phyloP scores from a whole-genome alignment of 2,888 invertebrate species.

The Serripes groenlandicus region DNA sequence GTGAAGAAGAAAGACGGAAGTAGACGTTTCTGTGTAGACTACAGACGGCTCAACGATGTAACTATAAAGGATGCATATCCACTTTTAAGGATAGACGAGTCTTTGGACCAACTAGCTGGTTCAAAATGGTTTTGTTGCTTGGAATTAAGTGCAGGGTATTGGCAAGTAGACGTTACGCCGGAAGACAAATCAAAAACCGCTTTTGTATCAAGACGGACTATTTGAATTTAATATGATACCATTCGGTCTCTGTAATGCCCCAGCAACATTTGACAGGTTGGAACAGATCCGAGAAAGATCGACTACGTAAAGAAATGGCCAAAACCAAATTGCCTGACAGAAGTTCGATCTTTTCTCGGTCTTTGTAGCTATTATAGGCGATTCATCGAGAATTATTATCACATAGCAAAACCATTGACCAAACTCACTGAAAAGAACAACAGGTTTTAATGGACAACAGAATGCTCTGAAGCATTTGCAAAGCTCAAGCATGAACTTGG shows the following conservation, averaged over 20 bases:
- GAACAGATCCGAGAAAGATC: neutral
- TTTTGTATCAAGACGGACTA: slow-evolving; percentile 33
- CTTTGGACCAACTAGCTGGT: slow-evolving; percentile 31
- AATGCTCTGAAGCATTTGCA: slow-evolving; percentile 40
- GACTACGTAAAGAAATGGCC: slow-evolving; percentile 7
- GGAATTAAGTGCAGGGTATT: slow-evolving; percentile 51
- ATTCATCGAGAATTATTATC: slow-evolving; percentile 52
- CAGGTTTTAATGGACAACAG: slow-evolving; percentile 45
- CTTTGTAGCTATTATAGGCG: slow-evolving; percentile 25
- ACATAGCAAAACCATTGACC: slow-evolving; percentile 49
- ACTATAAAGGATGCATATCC: too few relatives aligned
- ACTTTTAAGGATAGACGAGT: slow-evolving; percentile 34
- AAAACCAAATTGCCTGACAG: slow-evolving; percentile 2
- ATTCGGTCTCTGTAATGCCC: slow-evolving; percentile 33
- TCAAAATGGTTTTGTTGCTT: slow-evolving; percentile 34
- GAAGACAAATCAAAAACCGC: slow-evolving; percentile 33
- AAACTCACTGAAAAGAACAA: slow-evolving; percentile 37
- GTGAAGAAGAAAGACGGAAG: slow-evolving; percentile 39
- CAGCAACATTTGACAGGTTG: slow-evolving; percentile 35
- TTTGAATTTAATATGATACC: slow-evolving; percentile 51
- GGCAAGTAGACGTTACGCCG: slow-evolving; percentile 36
- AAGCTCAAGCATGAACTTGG: slow-evolving; percentile 25
- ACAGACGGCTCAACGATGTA: slow-evolving; percentile 35
- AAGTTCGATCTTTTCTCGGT: slow-evolving; percentile 19
- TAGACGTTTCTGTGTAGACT: slow-evolving; percentile 38